Base-by-base conservation (phyloP, 2,113 vertebrate genomes). In the Aix galericulata region DNA sequence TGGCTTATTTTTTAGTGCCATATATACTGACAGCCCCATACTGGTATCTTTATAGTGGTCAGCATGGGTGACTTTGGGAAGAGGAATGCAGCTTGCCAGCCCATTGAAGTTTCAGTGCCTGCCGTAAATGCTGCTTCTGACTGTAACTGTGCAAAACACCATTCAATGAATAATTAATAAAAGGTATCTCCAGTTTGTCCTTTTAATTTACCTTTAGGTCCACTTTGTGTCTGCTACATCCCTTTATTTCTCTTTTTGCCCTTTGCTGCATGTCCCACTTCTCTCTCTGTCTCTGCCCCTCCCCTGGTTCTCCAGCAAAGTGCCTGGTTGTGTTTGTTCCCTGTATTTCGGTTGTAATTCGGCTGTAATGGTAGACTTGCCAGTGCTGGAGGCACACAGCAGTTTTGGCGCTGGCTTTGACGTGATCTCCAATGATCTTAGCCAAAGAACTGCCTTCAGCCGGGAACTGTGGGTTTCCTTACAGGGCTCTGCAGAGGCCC, bases 301-400 rank as follows among this genome's bases (percentile, higher is more conserved):
- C 18, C 73, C 31, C 18, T 23, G 17, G 14, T 20, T 88, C 40
- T 74, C n/a, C 64, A 82, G 44, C 59, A 59, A 62, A 5, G 13
- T 52, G 62, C 53, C 64, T 89, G 7, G 5, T 94, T 89, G 73
- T 1, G 2, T 58, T 87, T 29, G 6, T 50, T 86, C 69, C 48
- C 44, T 85, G 69, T 60, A 83, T 64, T 82, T 74, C 42, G 44
- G 46, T 91, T 85, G 53, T 40, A 40, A 40, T 40, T 40, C 12
- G 40, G 40, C 40, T 40, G 17, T 76, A 17, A 72, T 67, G 56
- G 26, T 86, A 36, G 58, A 7, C 32, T 76, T 76, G 69, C 83
- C 91, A 93, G 63, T 55, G 71, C 92, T 92, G 77, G 78, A 96
- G 86, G 81, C 88, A 58, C 67, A 56, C 31, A 89, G 55, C 68